Percentiles rank a stretch among this genome's conserved stretches.
phyloP scores from a whole-genome alignment of 2,113 vertebrate species.

The Ictalurus punctatus region DNA sequence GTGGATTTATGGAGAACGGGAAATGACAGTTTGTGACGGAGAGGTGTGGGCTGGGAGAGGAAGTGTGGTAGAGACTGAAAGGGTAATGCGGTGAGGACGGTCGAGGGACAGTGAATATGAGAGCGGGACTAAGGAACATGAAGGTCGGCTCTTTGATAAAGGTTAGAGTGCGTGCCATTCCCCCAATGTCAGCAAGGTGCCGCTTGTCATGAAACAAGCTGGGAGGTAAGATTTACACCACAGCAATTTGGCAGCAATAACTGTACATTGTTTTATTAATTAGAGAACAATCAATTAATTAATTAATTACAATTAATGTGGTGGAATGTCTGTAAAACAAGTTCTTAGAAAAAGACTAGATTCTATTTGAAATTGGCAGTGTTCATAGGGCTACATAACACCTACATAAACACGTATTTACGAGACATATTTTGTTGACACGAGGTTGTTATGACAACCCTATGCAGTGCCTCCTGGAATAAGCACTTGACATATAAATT shows the following conservation, averaged over 20 bases:
- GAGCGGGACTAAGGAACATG: neutral
- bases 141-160: slow-evolving; percentile 47
- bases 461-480: neutral
- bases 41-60: neutral
- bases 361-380: too few species aligned
- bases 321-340: neutral
- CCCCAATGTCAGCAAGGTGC: neutral
- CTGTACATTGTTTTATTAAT: neutral
- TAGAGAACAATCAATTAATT: neutral
- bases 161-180: slow-evolving; percentile 14
- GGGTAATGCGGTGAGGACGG: neutral
- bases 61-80: slow-evolving; percentile 34
- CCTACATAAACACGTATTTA: neutral
- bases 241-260: neutral
- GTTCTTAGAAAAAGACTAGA: neutral
- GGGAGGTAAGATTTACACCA: neutral
- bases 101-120: slow-evolving; percentile 10
- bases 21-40: slow-evolving; percentile 29
- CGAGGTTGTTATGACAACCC: neutral
- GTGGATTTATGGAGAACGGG: slow-evolving; percentile 43
- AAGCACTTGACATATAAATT: too few species aligned
- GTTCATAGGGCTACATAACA: neutral
- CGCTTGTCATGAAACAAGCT: too few species aligned
- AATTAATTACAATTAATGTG: neutral
- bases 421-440: neutral